Conservation (phyloP, 2,797 vertebrate genomes). For the Muscicapa comitata region DNA sequence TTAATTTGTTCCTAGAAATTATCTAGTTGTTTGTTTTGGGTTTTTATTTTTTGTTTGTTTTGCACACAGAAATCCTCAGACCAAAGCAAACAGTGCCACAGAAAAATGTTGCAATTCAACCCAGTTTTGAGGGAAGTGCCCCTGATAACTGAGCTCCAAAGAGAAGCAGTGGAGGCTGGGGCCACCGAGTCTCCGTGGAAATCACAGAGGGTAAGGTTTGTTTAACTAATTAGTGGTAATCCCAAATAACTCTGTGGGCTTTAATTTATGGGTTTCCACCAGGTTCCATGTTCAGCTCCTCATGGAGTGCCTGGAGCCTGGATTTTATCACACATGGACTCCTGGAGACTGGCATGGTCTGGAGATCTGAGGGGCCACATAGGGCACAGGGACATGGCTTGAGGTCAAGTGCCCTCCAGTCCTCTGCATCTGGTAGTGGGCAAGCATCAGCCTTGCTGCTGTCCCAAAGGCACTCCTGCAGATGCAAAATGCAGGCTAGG, state of each 20-base stretch:
- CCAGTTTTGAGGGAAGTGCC: neutral
- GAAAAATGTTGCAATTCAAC: neutral
- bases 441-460: neutral
- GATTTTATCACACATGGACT: neutral
- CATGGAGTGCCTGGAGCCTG: accelerated
- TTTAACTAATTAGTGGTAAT: neutral
- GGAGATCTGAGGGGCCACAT: neutral
- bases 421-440: neutral
- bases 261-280: neutral
- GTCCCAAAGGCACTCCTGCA: accelerated
- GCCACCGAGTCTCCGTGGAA: neutral
- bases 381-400: neutral
- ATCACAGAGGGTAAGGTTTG: neutral
- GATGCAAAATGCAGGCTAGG: neutral
- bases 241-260: neutral
- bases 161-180: neutral
- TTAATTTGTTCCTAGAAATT: slow-evolving; percentile 29
- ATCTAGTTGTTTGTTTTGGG: neutral
- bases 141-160: neutral
- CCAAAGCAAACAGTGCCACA: neutral
- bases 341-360: neutral
- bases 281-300: neutral
- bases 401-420: neutral
- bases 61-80: neutral
- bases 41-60: neutral